phyloP scores from a whole-genome alignment of 2,888 invertebrate species.

The Nesidiocoris tenuis region DNA sequence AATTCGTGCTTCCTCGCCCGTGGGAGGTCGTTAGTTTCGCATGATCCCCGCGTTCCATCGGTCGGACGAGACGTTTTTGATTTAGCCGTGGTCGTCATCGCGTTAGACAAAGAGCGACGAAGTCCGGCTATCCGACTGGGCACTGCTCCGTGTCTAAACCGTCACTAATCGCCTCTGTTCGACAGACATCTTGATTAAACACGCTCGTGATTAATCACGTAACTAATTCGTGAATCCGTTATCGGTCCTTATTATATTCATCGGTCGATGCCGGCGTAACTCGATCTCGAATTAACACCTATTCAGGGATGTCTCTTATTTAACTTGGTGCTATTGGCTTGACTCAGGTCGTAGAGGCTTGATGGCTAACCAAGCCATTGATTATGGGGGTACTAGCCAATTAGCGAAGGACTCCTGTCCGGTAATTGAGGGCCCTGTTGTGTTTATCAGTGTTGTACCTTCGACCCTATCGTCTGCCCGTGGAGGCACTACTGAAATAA shows the following conservation, averaged over 20 bases:
- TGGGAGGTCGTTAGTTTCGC: neutral
- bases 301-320: no score
- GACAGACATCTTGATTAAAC: neutral
- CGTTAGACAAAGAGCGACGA: neutral
- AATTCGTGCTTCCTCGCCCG: neutral
- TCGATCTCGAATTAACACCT: no score
- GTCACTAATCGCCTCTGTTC: neutral
- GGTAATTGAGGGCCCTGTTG: no score
- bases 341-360: no score
- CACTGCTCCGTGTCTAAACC: neutral
- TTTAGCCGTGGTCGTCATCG: neutral
- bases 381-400: no score
- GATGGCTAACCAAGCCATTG: no score
- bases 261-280: no score
- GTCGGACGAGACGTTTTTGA: neutral
- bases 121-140: neutral
- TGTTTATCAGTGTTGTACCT: no score
- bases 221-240: neutral
- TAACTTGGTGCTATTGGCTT: no score
- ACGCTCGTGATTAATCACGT: neutral
- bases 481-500: no score
- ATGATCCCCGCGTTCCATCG: neutral
- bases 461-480: no score
- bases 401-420: no score
- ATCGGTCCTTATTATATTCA: neutral